phyloP scores from a whole-genome alignment of 2,888 invertebrate genomes.

The Lottia scabra region DNA sequence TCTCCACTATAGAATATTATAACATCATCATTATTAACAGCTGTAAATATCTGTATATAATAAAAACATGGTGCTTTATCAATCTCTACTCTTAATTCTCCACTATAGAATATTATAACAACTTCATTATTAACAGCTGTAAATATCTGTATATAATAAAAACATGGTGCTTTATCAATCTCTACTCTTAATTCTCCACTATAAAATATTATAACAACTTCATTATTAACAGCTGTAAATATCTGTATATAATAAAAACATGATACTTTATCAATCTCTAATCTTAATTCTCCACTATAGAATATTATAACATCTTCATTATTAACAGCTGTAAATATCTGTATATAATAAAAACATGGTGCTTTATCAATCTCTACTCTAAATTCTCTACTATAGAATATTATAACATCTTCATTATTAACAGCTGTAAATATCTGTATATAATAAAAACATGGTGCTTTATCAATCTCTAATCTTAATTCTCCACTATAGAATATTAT shows the following conservation, averaged over 20 bases:
- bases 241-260: background rate
- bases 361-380: conserved; percentile 4
- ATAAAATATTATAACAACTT: background rate
- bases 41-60: background rate
- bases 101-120: background rate
- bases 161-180: background rate
- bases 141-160: background rate
- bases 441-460: background rate
- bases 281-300: conserved; percentile 10
- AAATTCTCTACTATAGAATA: conserved; percentile 9
- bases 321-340: background rate
- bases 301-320: conserved; percentile 5
- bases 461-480: background rate
- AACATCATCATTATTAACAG: background rate
- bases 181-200: conserved; percentile 6
- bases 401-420: background rate
- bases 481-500: conserved; percentile 5
- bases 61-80: background rate
- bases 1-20: conserved; percentile 13
- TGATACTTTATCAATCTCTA: conserved; percentile 9
- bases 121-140: background rate
- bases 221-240: background rate
- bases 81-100: conserved; percentile 6
- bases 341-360: background rate
- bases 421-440: background rate